These are phyloP conservation scores for Oncorhynchus kisutch DNA, from an alignment of 2,113 vertebrate genomes.

Conservation along the genomic window DNA sequence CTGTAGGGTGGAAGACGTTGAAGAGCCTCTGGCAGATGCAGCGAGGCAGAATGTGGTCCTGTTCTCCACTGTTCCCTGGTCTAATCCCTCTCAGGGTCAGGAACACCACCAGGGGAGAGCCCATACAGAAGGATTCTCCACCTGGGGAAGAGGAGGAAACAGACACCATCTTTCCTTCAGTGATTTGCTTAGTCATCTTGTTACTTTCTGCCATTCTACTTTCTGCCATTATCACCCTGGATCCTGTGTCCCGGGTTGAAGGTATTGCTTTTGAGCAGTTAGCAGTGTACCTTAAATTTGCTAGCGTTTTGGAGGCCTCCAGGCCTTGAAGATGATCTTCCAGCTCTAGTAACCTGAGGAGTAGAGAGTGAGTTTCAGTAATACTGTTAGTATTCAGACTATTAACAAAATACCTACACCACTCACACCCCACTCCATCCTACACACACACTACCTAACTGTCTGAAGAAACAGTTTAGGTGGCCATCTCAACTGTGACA, in stretches of 20 bases:
- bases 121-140: conserved; percentile 99
- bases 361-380: conserved; percentile 12
- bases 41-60: conserved; percentile 94
- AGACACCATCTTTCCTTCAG: not conserved
- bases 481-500: not conserved
- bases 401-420: not conserved
- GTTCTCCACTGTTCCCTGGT: conserved; percentile 85
- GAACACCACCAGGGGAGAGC: conserved; percentile 94
- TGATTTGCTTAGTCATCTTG: not conserved
- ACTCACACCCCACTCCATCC: not conserved
- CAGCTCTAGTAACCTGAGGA: conserved; percentile 84
- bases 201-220: no score
- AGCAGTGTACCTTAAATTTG: conserved; percentile 85
- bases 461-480: no score
- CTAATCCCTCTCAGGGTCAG: conserved; percentile 92
- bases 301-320: conserved; percentile 77
- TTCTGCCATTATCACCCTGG: no score
- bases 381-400: not conserved
- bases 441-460: no score
- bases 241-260: no score
- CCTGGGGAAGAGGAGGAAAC: conserved; percentile 67
- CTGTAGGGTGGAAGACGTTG: conserved; percentile 97
- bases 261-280: no score
- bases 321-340: conserved; percentile 86
- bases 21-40: conserved; percentile 88